Conservation (phyloP, 2,888 invertebrate species). For the Pheosia gnoma region DNA sequence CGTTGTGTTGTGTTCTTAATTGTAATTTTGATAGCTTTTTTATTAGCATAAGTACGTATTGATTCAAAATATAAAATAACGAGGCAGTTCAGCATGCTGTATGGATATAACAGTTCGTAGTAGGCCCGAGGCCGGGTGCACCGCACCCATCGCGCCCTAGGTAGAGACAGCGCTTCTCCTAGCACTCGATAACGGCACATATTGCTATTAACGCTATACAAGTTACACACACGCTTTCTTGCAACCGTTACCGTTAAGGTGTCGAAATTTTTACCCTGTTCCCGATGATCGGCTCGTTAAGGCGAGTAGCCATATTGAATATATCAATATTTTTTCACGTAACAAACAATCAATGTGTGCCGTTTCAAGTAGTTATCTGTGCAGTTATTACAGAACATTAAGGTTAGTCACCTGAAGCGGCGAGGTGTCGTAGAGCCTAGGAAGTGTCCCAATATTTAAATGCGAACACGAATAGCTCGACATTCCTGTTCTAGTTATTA, state of each 20-base stretch:
- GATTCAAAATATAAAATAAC: too few species aligned
- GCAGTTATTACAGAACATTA: slow-evolving; percentile 55
- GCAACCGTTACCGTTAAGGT: not conserved
- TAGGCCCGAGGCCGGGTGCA: too few species aligned
- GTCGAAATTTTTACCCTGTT: too few species aligned
- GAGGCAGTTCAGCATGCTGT: too few species aligned
- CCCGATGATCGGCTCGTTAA: too few species aligned
- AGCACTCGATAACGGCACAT: slow-evolving; percentile 32
- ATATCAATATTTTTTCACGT: not conserved
- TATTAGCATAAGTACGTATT: too few species aligned
- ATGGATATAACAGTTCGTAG: too few species aligned
- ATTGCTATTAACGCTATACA: slow-evolving; percentile 11
- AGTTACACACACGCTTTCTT: not conserved
- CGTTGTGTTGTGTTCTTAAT: too few species aligned
- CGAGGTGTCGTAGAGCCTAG: slow-evolving; percentile 21
- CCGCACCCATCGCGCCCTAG: too few species aligned
- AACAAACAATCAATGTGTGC: slow-evolving; percentile 43
- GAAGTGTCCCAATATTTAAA: slow-evolving; percentile 17
- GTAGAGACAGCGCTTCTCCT: not conserved
- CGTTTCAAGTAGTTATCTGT: slow-evolving; percentile 45
- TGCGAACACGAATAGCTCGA: slow-evolving; percentile 18
- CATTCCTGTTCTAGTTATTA: slow-evolving; percentile 22
- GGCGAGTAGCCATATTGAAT: not conserved
- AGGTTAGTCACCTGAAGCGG: slow-evolving; percentile 59
- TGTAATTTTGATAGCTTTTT: too few species aligned